These are phyloP conservation scores for Aphidius ervi DNA, from an alignment of 1,140 invertebrate genomes.

Conservation along the genomic window DNA sequence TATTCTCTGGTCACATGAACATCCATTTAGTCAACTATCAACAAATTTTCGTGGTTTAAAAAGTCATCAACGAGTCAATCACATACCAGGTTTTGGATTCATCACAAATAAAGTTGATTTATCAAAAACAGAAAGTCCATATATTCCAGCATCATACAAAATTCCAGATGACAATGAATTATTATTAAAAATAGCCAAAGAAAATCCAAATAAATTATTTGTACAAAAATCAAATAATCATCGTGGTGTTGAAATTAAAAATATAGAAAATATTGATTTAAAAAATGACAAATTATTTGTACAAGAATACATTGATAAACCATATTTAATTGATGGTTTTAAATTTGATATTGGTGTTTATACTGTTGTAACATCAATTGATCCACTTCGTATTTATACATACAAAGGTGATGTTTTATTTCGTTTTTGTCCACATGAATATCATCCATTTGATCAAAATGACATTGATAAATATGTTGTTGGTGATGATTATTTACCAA, in stretches of 20 bases:
- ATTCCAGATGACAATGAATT: slow-evolving; percentile 73
- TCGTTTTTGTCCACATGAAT: slow-evolving; percentile 88
- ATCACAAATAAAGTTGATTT: slow-evolving; percentile 93
- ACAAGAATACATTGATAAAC: slow-evolving; percentile 83
- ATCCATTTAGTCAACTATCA: slow-evolving; percentile 72
- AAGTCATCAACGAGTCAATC: slow-evolving; percentile 82
- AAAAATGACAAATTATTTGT: slow-evolving; percentile 76
- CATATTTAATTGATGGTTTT: slow-evolving; percentile 77
- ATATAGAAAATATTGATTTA: slow-evolving; percentile 68
- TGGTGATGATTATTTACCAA: slow-evolving; percentile 89
- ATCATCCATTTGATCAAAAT: slow-evolving; percentile 84
- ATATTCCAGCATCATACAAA: slow-evolving; percentile 84
- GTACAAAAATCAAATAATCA: slow-evolving; percentile 93
- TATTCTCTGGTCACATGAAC: slow-evolving; percentile 90
- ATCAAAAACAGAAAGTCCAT: slow-evolving; percentile 66
- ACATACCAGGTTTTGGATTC: slow-evolving; percentile 91
- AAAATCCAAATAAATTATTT: slow-evolving; percentile 72
- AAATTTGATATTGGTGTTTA: slow-evolving; percentile 98
- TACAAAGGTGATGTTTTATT: slow-evolving; percentile 87
- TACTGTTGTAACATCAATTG: slow-evolving; percentile 84
- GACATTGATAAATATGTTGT: slow-evolving; percentile 89
- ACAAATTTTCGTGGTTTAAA: slow-evolving; percentile 50
- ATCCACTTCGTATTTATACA: slow-evolving; percentile 85
- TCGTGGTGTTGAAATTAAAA: slow-evolving; percentile 77
- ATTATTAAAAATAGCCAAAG: slow-evolving; percentile 66